These are phyloP conservation scores for Beris chalybata DNA, from an alignment of 2,888 invertebrate genomes.

Conservation along the genomic window DNA sequence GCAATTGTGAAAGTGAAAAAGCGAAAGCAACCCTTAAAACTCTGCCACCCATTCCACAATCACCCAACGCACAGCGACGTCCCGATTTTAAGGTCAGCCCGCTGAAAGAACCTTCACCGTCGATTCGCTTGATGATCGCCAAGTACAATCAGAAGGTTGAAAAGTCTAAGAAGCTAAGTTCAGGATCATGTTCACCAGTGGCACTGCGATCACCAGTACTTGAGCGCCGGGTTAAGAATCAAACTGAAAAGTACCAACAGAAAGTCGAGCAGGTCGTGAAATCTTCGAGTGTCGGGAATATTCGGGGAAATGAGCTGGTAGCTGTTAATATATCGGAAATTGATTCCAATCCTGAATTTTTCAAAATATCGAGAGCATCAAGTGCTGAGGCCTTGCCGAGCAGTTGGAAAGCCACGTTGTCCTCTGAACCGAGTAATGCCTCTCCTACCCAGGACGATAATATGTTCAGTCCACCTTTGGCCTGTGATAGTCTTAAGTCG, in stretches of 20 bases:
- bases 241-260: constrained; percentile 58
- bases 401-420: constrained; percentile 12
- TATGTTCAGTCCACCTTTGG: constrained; percentile 43
- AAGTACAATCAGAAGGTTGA: constrained; percentile 58
- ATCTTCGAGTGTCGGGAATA: constrained; percentile 62
- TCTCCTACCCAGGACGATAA: not conserved
- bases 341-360: not conserved
- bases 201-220: constrained; percentile 67
- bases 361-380: constrained; percentile 34
- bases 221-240: constrained; percentile 62
- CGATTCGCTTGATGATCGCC: constrained; percentile 71
- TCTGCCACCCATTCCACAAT: constrained; percentile 63
- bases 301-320: constrained; percentile 40
- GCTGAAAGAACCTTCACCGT: constrained; percentile 68
- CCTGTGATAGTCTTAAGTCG: constrained; percentile 51
- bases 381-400: constrained; percentile 35
- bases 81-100: constrained; percentile 54
- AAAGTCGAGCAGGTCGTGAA: constrained; percentile 61
- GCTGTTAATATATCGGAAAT: constrained; percentile 12
- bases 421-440: not conserved
- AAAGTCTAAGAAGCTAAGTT: constrained; percentile 57
- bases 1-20: constrained; percentile 29
- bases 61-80: constrained; percentile 62
- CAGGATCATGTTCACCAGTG: constrained; percentile 66
- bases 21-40: constrained; percentile 38